phyloP scores from a whole-genome alignment of 2,113 vertebrate genomes.

The Fukomys damarensis region DNA sequence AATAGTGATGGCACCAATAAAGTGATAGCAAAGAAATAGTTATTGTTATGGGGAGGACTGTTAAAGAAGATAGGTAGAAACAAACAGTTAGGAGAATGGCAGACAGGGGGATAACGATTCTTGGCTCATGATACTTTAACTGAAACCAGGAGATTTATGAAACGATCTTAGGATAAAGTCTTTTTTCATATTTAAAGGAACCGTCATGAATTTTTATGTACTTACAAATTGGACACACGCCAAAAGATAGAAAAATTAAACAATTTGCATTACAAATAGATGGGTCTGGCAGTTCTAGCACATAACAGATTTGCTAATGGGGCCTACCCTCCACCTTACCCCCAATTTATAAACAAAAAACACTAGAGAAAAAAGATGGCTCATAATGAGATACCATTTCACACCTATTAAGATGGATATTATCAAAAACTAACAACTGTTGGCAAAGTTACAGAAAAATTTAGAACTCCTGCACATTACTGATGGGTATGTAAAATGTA shows the following conservation, averaged over 20 bases:
- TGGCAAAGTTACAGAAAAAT: background rate
- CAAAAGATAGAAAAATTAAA: conserved; percentile 66
- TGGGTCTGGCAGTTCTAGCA: conserved; percentile 35
- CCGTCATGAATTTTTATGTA: conserved; percentile 68
- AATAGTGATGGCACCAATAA: conserved; percentile 70
- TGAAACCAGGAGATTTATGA: conserved; percentile 71
- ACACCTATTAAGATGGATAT: background rate
- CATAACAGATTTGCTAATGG: background rate
- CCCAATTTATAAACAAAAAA: conserved; percentile 59
- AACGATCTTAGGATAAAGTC: conserved; percentile 60
- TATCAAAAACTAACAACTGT: conserved; percentile 29
- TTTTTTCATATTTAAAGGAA: conserved; percentile 72
- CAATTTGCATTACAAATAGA: conserved; percentile 68
- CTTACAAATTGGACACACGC: conserved; percentile 62
- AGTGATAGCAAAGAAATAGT: conserved; percentile 66
- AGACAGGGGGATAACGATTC: conserved; percentile 42
- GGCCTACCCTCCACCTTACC: background rate
- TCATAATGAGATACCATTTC: conserved; percentile 17
- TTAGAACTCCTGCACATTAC: background rate
- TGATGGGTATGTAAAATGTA: background rate
- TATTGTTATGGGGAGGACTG: conserved; percentile 64
- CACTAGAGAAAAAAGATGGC: background rate
- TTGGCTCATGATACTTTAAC: conserved; percentile 58
- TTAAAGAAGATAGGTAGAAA: conserved; percentile 66
- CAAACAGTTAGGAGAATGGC: conserved; percentile 61